These are phyloP conservation scores for Actinernus sp. DNA, from an alignment of 92 coral and sea anemone genomes.

Conservation along the genomic window DNA sequence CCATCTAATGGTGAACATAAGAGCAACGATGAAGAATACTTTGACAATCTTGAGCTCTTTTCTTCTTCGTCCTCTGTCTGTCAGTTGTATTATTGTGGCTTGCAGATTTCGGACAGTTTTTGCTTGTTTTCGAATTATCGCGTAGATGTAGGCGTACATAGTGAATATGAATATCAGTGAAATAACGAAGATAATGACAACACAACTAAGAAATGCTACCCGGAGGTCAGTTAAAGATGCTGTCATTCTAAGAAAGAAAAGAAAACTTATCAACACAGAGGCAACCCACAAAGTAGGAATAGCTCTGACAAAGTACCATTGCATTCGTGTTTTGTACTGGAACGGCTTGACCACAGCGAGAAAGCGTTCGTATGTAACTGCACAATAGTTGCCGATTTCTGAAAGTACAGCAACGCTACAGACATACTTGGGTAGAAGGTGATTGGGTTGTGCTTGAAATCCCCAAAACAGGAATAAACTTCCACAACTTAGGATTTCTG, in stretches of 20 bases:
- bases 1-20: neutral
- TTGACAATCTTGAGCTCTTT: neutral
- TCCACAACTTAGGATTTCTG: neutral
- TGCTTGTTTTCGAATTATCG: neutral
- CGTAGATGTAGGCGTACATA: neutral
- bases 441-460: no score
- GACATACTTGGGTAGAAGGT: no score
- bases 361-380: constrained; percentile 22
- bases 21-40: neutral
- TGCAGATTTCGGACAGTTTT: neutral
- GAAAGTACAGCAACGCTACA: constrained; percentile 1
- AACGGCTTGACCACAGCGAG: constrained; percentile 37
- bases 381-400: constrained; percentile 25
- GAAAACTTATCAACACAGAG: neutral
- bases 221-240: neutral
- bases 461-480: neutral
- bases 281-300: neutral
- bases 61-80: neutral
- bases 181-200: neutral
- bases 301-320: neutral
- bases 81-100: neutral
- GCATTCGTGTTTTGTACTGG: constrained; percentile 16
- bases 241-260: neutral
- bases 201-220: neutral
- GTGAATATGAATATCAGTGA: neutral